Percentiles rank a stretch among this genome's conserved stretches.
phyloP scores from a whole-genome alignment of 1,140 invertebrate genomes.

The Drosophila pseudoobscura region DNA sequence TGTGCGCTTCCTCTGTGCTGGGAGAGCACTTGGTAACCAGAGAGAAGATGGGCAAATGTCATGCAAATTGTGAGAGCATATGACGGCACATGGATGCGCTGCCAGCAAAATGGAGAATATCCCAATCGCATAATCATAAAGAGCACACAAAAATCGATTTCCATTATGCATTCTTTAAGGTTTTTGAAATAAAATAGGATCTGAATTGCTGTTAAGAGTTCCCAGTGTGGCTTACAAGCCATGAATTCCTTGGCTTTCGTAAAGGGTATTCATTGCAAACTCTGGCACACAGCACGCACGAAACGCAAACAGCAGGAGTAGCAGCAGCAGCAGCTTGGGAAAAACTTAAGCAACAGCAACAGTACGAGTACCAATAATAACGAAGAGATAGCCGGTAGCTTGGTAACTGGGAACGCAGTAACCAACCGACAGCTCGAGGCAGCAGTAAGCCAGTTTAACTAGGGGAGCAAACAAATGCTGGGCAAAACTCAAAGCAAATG shows the following conservation, averaged over 20 bases:
- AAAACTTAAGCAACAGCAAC: constrained; percentile 56
- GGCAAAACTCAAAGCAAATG: constrained; percentile 68
- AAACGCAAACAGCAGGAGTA: constrained; percentile 48
- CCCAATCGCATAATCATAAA: background rate
- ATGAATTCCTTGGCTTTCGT: background rate
- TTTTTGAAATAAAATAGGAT: constrained; percentile 5
- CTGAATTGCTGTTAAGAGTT: constrained; percentile 8
- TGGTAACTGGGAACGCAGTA: constrained; percentile 27
- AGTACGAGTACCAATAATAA: constrained; percentile 2
- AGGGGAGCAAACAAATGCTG: constrained; percentile 71
- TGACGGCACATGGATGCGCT: constrained; percentile 40
- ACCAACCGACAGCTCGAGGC: constrained; percentile 46
- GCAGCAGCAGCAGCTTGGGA: constrained; percentile 5
- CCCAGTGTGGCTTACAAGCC: too few species aligned
- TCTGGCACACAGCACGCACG: constrained; percentile 51
- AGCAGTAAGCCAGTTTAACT: constrained; percentile 71
- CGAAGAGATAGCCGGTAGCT: constrained; percentile 3
- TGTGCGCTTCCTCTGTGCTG: constrained; percentile 36
- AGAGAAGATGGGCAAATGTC: constrained; percentile 21
- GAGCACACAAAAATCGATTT: constrained; percentile 9
- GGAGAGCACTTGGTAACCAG: constrained; percentile 19
- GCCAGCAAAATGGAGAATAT: background rate
- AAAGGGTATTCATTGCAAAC: background rate
- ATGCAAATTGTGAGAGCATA: constrained; percentile 26
- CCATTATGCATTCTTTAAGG: background rate